Evolutionary conservation across 2,797 vertebrate genomes (phyloP).

Genomic region (Acridotheres tristis): DNA sequence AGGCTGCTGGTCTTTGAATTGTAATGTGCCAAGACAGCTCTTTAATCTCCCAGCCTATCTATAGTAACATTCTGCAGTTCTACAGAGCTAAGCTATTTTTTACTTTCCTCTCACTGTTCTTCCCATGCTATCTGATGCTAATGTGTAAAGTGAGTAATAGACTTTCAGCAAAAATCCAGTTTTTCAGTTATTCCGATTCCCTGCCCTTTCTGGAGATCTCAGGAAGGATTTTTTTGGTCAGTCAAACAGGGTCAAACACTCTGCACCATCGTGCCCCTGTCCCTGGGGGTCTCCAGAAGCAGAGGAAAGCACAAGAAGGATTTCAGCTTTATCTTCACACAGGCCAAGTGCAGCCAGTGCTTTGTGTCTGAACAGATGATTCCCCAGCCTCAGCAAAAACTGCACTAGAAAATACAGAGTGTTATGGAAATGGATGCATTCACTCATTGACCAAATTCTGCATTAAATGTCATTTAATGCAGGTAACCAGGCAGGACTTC

Average conservation of each 20-base stretch:
- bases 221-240: neutral
- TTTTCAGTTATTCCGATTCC: neutral
- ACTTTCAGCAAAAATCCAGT: neutral
- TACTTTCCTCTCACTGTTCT: conserved; percentile 16
- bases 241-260: neutral
- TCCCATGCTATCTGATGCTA: conserved; percentile 15
- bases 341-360: neutral
- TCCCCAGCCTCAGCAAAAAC: neutral
- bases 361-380: neutral
- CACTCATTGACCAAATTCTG: neutral
- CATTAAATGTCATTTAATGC: neutral
- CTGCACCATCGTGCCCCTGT: neutral
- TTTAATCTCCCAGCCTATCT: conserved; percentile 51
- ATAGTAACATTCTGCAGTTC: conserved; percentile 11
- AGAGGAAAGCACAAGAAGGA: neutral
- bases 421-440: neutral
- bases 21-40: conserved; percentile 21
- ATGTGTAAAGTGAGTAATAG: conserved; percentile 31
- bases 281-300: neutral
- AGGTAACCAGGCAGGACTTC: neutral
- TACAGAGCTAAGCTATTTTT: conserved; percentile 29
- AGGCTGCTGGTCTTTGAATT: neutral
- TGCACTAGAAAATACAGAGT: neutral
- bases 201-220: neutral
- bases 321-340: neutral